Base-by-base conservation (phyloP, 2,113 vertebrate species). In the Phrynosoma blainvillii region DNA sequence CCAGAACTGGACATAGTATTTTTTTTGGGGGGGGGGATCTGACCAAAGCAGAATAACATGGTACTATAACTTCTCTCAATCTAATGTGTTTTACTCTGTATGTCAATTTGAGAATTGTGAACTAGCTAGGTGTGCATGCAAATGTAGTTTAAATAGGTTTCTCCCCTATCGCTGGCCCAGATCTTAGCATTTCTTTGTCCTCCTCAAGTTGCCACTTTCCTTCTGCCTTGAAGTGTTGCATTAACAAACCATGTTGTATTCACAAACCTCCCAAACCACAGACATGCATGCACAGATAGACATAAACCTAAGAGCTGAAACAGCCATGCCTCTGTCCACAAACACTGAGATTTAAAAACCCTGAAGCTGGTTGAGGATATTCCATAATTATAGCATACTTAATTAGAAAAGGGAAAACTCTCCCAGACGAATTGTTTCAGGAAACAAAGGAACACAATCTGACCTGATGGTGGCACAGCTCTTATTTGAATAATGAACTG, bases 401-500 rank as follows among this genome's bases (percentile, higher is more conserved):
- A 27, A 70, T 74, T 79, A 79, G 82, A 90, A 89, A 76, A 79
- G 89, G 40, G 18, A 76, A 71, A 68, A 4, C 5, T 88, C 74
- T 68, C 66, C 2, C 9, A 66, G 85, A 47, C 66, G 1, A 75
- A 9, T 59, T 18, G n/a, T 54, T 9, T 87, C 76, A 66, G 23
- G 79, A 90, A 91, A 65, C 8, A 54, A 20, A 73, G 89, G 88
- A 27, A 65, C 2, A 8, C 65, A 84, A 42, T n/a, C 9, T 9
- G 3, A 68, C 59, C 42, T 86, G 59, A 47, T n/a, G 11, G 87
- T 82, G 66, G 75, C 82, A 30, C 80, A 85, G 12, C 8, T 86
- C 76, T 74, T 90, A 56, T 85, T 30, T 14, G 70, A 90, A 80
- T 76, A 80, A 3, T 77, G 85, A 36, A 73, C 42, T 90, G 56